These are phyloP conservation scores for Oophaga pumilio DNA, from an alignment of 2,113 vertebrate genomes.

Conservation along the genomic window DNA sequence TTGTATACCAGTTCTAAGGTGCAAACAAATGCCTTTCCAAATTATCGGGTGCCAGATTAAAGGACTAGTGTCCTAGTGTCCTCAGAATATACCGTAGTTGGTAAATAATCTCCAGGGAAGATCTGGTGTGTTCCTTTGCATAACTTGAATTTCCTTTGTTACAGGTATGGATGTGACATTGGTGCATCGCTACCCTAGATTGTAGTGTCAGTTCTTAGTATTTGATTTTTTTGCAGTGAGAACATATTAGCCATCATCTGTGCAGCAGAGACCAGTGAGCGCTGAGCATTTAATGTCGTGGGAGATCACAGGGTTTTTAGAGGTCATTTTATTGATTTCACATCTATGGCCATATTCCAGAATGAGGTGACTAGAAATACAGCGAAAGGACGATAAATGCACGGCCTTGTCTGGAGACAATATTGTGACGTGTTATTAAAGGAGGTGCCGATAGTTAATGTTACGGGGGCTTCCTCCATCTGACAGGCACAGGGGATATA, in stretches of 20 bases:
- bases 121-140: too few species aligned
- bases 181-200: background rate
- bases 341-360: slow-evolving; percentile 23
- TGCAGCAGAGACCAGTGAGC: background rate
- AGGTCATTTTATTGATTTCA: slow-evolving; percentile 41
- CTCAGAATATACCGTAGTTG: too few species aligned
- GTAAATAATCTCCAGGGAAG: too few species aligned
- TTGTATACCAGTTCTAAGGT: too few species aligned
- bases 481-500: background rate
- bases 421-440: background rate
- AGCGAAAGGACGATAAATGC: background rate
- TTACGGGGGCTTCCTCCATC: background rate
- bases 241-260: background rate
- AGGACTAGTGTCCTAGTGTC: too few species aligned
- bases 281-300: background rate
- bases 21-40: too few species aligned
- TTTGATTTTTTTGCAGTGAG: background rate
- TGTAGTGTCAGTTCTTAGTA: background rate
- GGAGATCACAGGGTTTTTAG: slow-evolving; percentile 3
- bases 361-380: background rate
- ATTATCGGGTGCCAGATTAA: too few species aligned
- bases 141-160: background rate
- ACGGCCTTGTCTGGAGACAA: background rate
- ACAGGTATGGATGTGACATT: background rate
- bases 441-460: background rate